Percentiles rank a stretch among this genome's conserved stretches.
Evolutionary conservation across 2,888 invertebrate genomes (phyloP).

Genomic region (Latrodectus elegans): DNA sequence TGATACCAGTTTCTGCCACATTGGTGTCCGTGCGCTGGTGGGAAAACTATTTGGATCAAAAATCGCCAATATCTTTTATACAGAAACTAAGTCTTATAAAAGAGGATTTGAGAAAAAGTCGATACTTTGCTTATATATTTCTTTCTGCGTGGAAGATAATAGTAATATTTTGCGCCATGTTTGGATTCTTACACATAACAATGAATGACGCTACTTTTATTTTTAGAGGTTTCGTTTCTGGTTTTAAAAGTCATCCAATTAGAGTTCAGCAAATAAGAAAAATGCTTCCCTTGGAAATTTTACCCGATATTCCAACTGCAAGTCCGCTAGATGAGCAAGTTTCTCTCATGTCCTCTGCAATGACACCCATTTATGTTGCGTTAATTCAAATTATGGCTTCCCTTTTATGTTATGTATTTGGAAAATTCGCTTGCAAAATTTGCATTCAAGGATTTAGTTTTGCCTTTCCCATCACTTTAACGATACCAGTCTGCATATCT

Average conservation of each 20-base stretch:
- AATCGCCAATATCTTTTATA: conserved; percentile 87
- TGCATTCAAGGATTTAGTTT: conserved; percentile 77
- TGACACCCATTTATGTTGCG: conserved; percentile 73
- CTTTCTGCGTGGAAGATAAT: conserved; percentile 93
- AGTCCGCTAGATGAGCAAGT: conserved; percentile 57
- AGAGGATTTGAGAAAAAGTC: conserved; percentile 84
- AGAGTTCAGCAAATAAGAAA: conserved; percentile 53
- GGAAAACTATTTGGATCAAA: conserved; percentile 95
- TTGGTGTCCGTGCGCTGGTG: conserved; percentile 96
- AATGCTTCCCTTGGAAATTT: conserved; percentile 19
- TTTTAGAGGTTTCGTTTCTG: conserved; percentile 83
- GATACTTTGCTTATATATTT: conserved; percentile 92
- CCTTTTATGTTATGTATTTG: conserved; percentile 76
- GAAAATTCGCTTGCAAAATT: conserved; percentile 78
- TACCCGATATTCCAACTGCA: conserved; percentile 61
- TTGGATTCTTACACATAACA: conserved; percentile 84
- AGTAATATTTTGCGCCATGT: conserved; percentile 84
- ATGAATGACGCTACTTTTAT: conserved; percentile 86
- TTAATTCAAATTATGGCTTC: conserved; percentile 74
- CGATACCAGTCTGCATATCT: conserved; percentile 74
- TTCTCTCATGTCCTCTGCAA: conserved; percentile 36
- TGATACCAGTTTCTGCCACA: conserved; percentile 88
- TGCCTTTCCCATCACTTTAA: conserved; percentile 76
- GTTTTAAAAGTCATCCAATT: conserved; percentile 83
- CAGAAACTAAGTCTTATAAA: conserved; percentile 86